A percentile compares a stretch with the other conserved stretches of the same genome.
Evolutionary conservation across 2,797 vertebrate species (phyloP).

Genomic region (Nyctalus aviator): DNA sequence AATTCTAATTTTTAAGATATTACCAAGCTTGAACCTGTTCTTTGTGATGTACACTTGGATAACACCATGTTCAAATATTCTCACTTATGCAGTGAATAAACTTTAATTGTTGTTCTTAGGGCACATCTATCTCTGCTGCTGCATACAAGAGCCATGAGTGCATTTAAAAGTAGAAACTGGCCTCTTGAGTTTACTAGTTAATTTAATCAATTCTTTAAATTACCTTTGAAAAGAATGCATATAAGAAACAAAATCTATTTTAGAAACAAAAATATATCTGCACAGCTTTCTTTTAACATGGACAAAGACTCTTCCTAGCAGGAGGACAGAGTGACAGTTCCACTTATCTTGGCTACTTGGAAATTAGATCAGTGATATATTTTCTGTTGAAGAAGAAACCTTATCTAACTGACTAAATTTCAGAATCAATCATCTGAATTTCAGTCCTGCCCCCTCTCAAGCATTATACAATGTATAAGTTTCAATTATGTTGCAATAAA

Average conservation of each 20-base stretch:
- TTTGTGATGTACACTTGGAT: background rate
- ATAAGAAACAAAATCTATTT: constrained; percentile 56
- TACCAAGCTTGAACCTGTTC: background rate
- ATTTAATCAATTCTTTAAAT: constrained; percentile 73
- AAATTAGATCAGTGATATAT: constrained; percentile 75
- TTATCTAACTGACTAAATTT: constrained; percentile 63
- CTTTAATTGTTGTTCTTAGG: background rate
- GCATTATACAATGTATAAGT: constrained; percentile 79
- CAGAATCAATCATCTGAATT: constrained; percentile 63
- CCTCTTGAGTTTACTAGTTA: constrained; percentile 37
- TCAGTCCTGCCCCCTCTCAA: constrained; percentile 76
- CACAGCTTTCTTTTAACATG: constrained; percentile 27
- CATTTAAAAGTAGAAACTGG: constrained; percentile 42
- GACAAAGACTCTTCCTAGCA: constrained; percentile 38
- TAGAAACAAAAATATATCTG: constrained; percentile 58
- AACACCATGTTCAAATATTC: background rate
- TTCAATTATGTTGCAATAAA: constrained; percentile 76
- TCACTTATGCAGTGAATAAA: background rate
- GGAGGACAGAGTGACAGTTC: constrained; percentile 54
- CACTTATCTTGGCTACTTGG: constrained; percentile 72
- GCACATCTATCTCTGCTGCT: background rate
- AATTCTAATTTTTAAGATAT: constrained; percentile 31
- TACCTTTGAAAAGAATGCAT: background rate
- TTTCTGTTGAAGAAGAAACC: constrained; percentile 80
- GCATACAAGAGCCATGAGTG: background rate